These are phyloP conservation scores for Fringilla coelebs DNA, from an alignment of 2,797 vertebrate species.

Conservation along the genomic window DNA sequence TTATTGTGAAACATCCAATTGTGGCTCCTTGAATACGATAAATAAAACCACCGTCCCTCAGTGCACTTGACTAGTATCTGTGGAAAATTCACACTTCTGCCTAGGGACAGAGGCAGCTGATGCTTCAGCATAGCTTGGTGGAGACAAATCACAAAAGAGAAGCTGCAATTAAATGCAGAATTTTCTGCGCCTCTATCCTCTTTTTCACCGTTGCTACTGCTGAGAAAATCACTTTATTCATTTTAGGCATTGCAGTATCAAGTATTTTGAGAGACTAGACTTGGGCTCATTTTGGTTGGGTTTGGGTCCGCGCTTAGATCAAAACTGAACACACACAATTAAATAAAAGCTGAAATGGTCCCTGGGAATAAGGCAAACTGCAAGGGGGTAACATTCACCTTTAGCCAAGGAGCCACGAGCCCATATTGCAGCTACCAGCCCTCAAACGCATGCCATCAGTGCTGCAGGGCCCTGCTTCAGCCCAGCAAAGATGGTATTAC, in stretches of 20 bases:
- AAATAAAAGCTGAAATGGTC: background rate
- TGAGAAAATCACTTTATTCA: background rate
- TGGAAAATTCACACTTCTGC: conserved; percentile 4
- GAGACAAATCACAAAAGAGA: background rate
- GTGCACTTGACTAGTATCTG: conserved; percentile 8
- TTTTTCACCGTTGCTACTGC: background rate
- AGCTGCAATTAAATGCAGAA: background rate
- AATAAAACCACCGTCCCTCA: background rate
- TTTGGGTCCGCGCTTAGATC: background rate
- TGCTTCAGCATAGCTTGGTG: background rate
- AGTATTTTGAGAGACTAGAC: background rate
- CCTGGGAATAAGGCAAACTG: rapidly evolving
- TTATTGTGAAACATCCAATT: conserved; percentile 25
- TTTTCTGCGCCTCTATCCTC: background rate
- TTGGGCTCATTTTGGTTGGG: background rate
- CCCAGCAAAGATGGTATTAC: background rate
- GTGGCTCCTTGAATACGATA: background rate
- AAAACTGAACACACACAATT: background rate
- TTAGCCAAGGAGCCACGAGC: background rate
- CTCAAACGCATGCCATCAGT: rapidly evolving
- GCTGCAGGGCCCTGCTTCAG: background rate
- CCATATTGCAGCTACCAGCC: background rate
- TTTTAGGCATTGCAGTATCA: background rate
- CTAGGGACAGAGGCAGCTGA: background rate
- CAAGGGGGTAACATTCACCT: background rate